A percentile compares a stretch with the other conserved stretches of the same genome.
Conservation (phyloP, 2,113 vertebrate genomes). For the Caretta caretta region DNA sequence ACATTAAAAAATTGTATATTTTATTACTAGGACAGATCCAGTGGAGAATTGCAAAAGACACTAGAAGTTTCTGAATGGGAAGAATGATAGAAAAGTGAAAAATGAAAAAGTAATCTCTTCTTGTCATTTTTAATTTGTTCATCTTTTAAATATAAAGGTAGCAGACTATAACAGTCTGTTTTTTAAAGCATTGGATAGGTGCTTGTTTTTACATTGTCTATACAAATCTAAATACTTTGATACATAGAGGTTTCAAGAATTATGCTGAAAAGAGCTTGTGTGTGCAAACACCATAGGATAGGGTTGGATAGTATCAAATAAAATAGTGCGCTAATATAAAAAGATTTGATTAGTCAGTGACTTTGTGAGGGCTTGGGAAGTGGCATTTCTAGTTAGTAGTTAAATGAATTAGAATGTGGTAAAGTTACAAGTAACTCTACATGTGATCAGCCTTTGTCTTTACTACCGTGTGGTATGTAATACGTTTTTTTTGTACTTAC, state of each 20-base stretch:
- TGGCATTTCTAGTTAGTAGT: not conserved
- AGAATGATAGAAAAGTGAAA: not conserved
- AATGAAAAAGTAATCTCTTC: not conserved
- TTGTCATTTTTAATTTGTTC: not conserved
- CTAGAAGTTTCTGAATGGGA: not conserved
- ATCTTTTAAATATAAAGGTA: not conserved
- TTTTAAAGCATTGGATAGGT: not conserved
- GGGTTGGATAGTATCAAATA: not conserved
- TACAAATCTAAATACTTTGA: not conserved
- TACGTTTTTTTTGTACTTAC: not conserved
- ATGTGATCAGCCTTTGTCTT: not conserved
- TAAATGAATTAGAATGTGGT: not conserved
- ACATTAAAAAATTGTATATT: not conserved
- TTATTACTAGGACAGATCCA: not conserved
- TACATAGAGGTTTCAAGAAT: not conserved
- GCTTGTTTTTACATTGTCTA: not conserved
- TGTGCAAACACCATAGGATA: not conserved
- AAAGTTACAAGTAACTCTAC: not conserved
- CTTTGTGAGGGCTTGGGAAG: not conserved
- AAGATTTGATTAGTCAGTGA: not conserved
- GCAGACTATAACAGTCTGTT: not conserved
- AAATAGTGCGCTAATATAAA: not conserved
- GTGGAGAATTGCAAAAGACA: not conserved
- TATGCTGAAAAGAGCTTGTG: not conserved
- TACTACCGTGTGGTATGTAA: fast-evolving